Conservation (phyloP, 2,888 invertebrate species). For the Oscheius onirici region DNA sequence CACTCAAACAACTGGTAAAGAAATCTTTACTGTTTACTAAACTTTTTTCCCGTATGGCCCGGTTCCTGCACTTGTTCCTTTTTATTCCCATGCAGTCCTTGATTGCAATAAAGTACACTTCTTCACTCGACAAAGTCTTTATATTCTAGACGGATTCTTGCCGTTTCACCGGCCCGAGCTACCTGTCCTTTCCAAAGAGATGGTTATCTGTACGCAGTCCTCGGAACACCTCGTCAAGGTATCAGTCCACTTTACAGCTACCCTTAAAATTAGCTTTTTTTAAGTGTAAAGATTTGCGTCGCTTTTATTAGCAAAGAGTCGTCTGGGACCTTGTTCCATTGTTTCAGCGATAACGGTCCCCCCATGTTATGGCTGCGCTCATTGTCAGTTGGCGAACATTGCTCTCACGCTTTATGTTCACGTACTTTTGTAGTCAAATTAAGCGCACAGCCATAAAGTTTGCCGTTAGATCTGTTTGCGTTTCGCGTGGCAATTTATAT, state of each 20-base stretch:
- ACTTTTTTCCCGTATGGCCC: background rate
- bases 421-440: background rate
- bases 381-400: background rate
- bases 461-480: background rate
- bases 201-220: constrained; percentile 32
- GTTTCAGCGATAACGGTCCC: no score
- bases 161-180: constrained; percentile 9
- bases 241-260: background rate
- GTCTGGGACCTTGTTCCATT: no score
- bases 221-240: constrained; percentile 18
- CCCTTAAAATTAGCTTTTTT: no score
- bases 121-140: background rate
- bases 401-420: background rate
- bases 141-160: constrained; percentile 4
- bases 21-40: background rate
- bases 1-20: background rate
- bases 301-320: no score
- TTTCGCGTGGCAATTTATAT: background rate
- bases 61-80: constrained; percentile 25
- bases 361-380: no score
- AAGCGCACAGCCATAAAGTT: background rate
- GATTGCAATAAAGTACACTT: constrained; percentile 14
- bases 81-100: background rate
- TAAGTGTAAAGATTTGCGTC: no score
- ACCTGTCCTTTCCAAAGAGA: constrained; percentile 3